Conservation (phyloP, 2,888 invertebrate species). For the Eulithis testata region DNA sequence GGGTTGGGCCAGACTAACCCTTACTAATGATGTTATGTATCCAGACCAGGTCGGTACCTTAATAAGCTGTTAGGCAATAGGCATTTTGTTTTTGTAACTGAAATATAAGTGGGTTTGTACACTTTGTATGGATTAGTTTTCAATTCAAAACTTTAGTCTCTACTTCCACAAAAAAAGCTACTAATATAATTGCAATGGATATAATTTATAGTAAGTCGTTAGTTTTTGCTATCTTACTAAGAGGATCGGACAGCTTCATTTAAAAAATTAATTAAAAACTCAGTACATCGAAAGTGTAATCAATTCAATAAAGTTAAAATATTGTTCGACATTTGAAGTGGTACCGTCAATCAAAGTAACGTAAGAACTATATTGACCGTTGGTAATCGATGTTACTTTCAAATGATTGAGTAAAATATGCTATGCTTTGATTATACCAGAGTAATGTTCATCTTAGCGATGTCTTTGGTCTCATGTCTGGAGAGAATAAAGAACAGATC, state of each 20-base stretch:
- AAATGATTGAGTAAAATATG: slow-evolving; percentile 63
- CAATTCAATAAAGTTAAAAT: slow-evolving; percentile 19
- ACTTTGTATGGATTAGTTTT: no score
- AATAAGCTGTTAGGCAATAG: no score
- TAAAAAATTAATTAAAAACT: slow-evolving; percentile 16
- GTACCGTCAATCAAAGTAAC: slow-evolving; percentile 63
- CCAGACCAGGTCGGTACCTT: no score
- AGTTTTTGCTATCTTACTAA: not conserved
- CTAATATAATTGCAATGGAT: no score
- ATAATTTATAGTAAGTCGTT: not conserved
- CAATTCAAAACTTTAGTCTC: no score
- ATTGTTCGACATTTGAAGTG: slow-evolving; percentile 47
- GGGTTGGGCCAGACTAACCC: no score
- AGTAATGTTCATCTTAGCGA: slow-evolving; percentile 39
- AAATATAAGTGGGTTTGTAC: no score
- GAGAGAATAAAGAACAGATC: no score
- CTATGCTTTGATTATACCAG: slow-evolving; percentile 16
- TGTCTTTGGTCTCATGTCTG: no score
- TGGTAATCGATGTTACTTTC: slow-evolving; percentile 72
- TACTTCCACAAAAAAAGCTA: no score
- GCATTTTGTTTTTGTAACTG: no score
- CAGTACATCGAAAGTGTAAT: slow-evolving; percentile 15
- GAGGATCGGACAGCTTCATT: slow-evolving; percentile 20
- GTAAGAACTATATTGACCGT: slow-evolving; percentile 63
- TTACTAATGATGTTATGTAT: no score